Evolutionary conservation across 2,113 vertebrate genomes (phyloP), one percentile per base, ranked within the genome.

Genomic region (Oreochromis spilurus): DNA sequence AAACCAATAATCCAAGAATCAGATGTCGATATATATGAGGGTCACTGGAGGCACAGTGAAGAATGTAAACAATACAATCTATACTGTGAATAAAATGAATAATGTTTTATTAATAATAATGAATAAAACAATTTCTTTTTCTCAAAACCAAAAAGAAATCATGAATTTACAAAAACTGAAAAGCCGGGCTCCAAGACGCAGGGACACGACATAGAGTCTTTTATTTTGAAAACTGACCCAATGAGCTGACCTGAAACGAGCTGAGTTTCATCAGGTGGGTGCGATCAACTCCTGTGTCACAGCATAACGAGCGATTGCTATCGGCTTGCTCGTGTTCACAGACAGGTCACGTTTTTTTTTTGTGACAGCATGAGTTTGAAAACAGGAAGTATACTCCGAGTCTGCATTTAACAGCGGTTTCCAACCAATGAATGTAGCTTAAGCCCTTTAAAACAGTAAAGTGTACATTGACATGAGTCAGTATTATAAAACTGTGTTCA

Each of bases 111-210:
- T n/a, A n/a, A n/a, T n/a, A n/a, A n/a, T n/a, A n/a, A n/a, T n/a
- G n/a, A 62, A 3, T 19, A 62, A 34, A 62, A 62, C 2, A n/a
- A 38, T n/a, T 38, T 38, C 34, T n/a, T 31, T 38, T 38, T 65
- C 34, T 65, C 60, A 38, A 65, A 65, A 65, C 60, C 34, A 65
- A 65, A 38, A 65, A 38, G 34, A 65, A 65, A 65, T 7, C 60
- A 13, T 0, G 10, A n/a, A 65, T 65, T n/a, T 7, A 65, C 60
- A 65, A 65, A 65, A 65, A 65, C 60, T 38, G 34, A 65, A 38
- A 65, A 65, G 31, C 57, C 0, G 1, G 14, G 8, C 14, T 60
- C 57, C 16, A 60, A 34, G 3, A 65, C 2, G 2, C 60, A 65
- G 10, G 60, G 19, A 65, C 34, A 38, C 10, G 1, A 7, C 60